Evolutionary conservation across 2,113 vertebrate genomes (phyloP), one percentile per base, ranked within the genome.

Genomic region (Hiodon alosoides): DNA sequence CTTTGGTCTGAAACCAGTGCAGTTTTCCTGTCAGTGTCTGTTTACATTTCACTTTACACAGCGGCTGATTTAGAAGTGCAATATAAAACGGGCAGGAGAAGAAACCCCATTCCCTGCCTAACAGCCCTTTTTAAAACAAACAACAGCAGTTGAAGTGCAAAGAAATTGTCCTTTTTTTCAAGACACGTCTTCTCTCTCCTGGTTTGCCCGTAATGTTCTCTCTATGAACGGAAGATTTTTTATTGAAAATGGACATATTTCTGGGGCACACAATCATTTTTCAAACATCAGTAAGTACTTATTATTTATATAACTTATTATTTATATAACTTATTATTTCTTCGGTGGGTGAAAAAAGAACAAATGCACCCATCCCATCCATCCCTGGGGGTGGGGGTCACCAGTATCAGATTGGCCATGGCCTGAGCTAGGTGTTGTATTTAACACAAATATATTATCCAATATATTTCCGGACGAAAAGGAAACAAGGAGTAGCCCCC

Each of bases 1-100:
- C 79, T 85, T 90, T 85, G 82, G 81, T 84, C 85, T 87, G 83
- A 62, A 76, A 85, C 78, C 74, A 83, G 61, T 52, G 79, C 81
- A 61, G 69, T 79, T 73, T 78, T 62, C 74, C 55, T 80, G 73
- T 67, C 57, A 9, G 47, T 50, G n/a, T 48, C 17, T 4, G n/a
- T 71, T 62, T 2, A 55, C 59, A 62, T 71, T 71, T 55, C 17
- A 71, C 31, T 72, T 77, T 69, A 31, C 50, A 61, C 71, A 68
- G 55, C 57, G 8, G 51, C 67, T 67, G 68, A 54, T 5, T 16
- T 31, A 31, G 31, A 31, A 11, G 17, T 9, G 7, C 48, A 8
- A 10, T 10, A 66, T 47, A 66, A 66, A 66, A 47, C 9, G 2
- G 64, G 46, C 11, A 66, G 31, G 10, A 11, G 16, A 64, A 50